Conservation (phyloP, 2,113 vertebrate genomes). For the Corythornis cristatus region DNA sequence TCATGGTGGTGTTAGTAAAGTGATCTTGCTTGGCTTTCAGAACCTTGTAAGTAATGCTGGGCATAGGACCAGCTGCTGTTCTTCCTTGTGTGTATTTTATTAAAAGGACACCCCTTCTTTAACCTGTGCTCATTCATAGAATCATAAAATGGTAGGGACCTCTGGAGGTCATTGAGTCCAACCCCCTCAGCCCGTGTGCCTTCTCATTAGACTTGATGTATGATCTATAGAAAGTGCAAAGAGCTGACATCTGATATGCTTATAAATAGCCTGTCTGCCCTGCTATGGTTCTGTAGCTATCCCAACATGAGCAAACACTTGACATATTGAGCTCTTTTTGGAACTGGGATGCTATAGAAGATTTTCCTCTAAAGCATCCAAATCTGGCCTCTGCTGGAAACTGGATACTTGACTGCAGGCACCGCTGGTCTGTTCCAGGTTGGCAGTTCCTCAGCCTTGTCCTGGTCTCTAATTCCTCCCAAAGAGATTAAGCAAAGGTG, state of each 20-base stretch:
- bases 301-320: neutral
- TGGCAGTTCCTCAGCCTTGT: neutral
- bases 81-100: neutral
- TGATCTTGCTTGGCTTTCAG: constrained; percentile 11
- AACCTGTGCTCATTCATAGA: neutral
- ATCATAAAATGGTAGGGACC: too few relatives aligned
- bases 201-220: constrained; percentile 30
- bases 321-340: neutral
- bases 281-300: neutral
- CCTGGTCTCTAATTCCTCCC: neutral
- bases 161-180: too few relatives aligned
- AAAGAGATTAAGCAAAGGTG: neutral
- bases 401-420: neutral
- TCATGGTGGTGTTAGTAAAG: neutral
- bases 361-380: constrained; percentile 50
- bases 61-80: constrained; percentile 22
- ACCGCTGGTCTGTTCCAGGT: neutral
- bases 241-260: constrained; percentile 41
- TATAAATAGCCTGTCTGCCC: constrained; percentile 57
- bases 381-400: constrained; percentile 5
- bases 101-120: neutral
- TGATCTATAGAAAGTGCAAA: constrained; percentile 22
- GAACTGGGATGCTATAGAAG: constrained; percentile 47
- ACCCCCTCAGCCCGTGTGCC: neutral
- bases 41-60: neutral